Base-by-base conservation (phyloP, 2,888 invertebrate genomes). In the Zaprionus lineosus region DNA sequence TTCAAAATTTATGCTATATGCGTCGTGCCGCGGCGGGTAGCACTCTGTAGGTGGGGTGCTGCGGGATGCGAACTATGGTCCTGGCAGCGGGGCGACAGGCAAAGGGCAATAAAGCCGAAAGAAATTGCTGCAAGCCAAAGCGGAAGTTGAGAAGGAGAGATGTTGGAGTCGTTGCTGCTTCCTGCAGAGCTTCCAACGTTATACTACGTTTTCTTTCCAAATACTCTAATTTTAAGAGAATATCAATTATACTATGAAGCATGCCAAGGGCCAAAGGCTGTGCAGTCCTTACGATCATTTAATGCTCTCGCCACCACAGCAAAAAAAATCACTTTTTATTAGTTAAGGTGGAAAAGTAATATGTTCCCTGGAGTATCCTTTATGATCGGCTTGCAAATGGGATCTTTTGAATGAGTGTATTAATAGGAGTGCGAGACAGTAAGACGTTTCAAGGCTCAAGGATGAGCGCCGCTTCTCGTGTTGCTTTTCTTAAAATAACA, bases 1-100 rank as follows among this genome's bases (percentile, higher is more conserved):
- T 82, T 82, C 84, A 82, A 78, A 82, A 82, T 84, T 82, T 82
- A 82, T 82, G 84, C 84, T 84, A 74, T 83, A 79, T 79, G 84
- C 84, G 84, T 79, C 59, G 72, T 64, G 56, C 57, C 61, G 61
- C 75, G 61, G 61, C 73, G 72, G 63, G 62, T 63, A 58, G 53
- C 66, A 34, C 36, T 55, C 46, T 47, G 29, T 50, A 18, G 36
- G 21, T n/a, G 19, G 41, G 3, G 18, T n/a, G 16, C n/a, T n/a
- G 28, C 31, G 2, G 36, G 29, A 46, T 31, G 36, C 41, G 24
- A 21, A 9, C 39, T 18, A 15, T 14, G 28, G 14, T n/a, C 15
- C 19, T 43, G 31, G 11, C 9, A 19, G 14, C 18, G 29, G 6
- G 8, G 26, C 9, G 9, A 7, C 4, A 11, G 29, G 40, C 18